Base-by-base conservation (phyloP, 1,140 invertebrate genomes). In the Calliphora vicina region DNA sequence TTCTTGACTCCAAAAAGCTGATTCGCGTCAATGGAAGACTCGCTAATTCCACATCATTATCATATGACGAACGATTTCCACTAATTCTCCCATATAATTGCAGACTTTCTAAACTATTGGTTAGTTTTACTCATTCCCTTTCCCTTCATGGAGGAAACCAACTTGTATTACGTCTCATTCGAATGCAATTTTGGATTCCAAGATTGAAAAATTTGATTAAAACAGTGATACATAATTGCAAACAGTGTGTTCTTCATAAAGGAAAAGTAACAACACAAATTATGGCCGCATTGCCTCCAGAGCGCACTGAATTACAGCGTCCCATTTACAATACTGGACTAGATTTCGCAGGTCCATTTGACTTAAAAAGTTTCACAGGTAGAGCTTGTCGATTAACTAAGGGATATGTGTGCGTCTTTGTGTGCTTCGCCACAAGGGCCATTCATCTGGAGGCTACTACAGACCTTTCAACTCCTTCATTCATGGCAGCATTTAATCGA, bases 371-470 rank as follows among this genome's bases (percentile, higher is more conserved):
- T 10, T 83, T 73, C 13, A 80, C 80, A 0, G 84, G 85, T 26
- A 84, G 86, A 35, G 84, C 85, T 2, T 45, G 74, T 10, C 84
- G 80, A 26, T 45, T 83, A 20, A 85, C 84, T 10, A 91, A 87
- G 50, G 74, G 81, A 72, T 90, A 88, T 42, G 85, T 90, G 5
- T 84, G 82, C 25, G 76, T 87, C 1, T 89, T 87, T 29, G 84
- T 86, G 6, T 87, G 87, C 23, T 84, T 87, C 23, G 88, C 83
- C 87, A 87, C 85, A 89, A 91, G 85, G 90, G 89, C 89, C 86
- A 90, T 86, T 86, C 91, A 91, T 90, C 88, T 89, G 86, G 92
- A 88, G 91, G 84, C 84, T 86, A 87, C 90, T 84, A 84, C 81
- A 2, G 86, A 89, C 82, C 42, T 91, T 5, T 85, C 88, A 1